Base-by-base conservation (phyloP, 2,113 vertebrate species). In the Brachypteracias leptosomus region DNA sequence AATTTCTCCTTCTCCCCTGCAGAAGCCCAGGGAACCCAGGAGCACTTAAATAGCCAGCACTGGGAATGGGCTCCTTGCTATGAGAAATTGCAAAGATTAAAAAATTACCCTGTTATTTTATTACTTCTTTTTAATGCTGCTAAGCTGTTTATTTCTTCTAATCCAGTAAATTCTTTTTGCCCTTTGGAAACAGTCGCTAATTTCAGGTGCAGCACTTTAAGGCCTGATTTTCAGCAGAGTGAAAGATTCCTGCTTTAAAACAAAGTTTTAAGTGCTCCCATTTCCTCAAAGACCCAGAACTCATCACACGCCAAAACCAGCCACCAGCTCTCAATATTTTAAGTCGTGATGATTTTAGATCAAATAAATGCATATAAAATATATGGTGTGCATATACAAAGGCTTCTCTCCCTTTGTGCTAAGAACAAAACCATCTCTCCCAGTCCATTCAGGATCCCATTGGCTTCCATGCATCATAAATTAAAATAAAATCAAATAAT, bases 61-160 rank as follows among this genome's bases (percentile, higher is more conserved):
- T 1, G 7, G 63, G 38, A 59, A 65, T 0, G n/a, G 18, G 25
- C 38, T 71, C 24, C 81, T 52, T 29, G 0, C n/a, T 21, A 11
- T 3, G 0, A 11, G 38, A 54, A 3, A 10, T 0, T 6, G 11
- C 40, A 16, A 9, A 0, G 6, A 33, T 13, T 5, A 17, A 38
- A 33, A 49, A 65, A 54, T 25, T 4, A 28, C 1, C 29, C 65
- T 11, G 25, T 31, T 33, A 14, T 10, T 52, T 35, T 18, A 2
- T 7, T 21, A 2, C 33, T 29, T 36, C 18, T 62, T 31, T 38
- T 13, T 3, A 38, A 15, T 16, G 4, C 10, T 13, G 26, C 28
- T 38, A 13, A 79, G 47, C 57, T 46, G 38, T 26, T n/a, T 15
- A 10, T 44, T 46, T 51, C 47, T 42, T 42, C 61, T 16, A 58